A percentile compares a stretch with the other conserved stretches of the same genome.
phyloP scores from a whole-genome alignment of 2,888 invertebrate species.

The Deilephila elpenor region DNA sequence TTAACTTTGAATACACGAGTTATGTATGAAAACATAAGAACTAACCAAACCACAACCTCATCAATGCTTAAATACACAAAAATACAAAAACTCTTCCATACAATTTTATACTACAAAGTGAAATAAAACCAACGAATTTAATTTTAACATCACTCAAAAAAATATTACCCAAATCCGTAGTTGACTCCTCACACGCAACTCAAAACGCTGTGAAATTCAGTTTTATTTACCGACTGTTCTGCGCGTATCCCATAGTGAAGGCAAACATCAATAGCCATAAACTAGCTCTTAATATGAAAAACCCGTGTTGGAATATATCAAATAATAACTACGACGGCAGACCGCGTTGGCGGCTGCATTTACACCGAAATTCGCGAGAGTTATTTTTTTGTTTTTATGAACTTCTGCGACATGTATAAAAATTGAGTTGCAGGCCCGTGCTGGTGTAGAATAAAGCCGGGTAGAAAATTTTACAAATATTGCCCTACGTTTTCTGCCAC shows the following conservation, averaged over 20 bases:
- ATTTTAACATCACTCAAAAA: neutral
- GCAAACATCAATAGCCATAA: constrained; percentile 10
- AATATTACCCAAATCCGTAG: neutral
- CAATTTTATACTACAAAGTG: neutral
- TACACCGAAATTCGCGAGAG: neutral
- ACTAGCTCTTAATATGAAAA: constrained; percentile 15
- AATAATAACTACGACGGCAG: constrained; percentile 1
- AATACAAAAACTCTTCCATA: neutral
- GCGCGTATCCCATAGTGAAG: neutral
- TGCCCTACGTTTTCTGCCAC: no score
- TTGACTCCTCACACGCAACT: neutral
- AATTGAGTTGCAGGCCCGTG: no score
- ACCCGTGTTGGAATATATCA: constrained; percentile 16
- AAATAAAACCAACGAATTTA: neutral
- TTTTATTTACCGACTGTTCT: neutral
- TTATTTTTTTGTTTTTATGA: neutral
- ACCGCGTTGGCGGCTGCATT: neutral
- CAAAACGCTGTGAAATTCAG: neutral
- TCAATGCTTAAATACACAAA: neutral
- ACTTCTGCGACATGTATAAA: no score
- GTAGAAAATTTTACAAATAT: no score
- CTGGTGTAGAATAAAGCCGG: no score
- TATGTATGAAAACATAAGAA: neutral
- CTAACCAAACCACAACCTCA: neutral
- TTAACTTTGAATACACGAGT: no score